phyloP scores from a whole-genome alignment of 2,113 vertebrate species.

The Alectura lathami region DNA sequence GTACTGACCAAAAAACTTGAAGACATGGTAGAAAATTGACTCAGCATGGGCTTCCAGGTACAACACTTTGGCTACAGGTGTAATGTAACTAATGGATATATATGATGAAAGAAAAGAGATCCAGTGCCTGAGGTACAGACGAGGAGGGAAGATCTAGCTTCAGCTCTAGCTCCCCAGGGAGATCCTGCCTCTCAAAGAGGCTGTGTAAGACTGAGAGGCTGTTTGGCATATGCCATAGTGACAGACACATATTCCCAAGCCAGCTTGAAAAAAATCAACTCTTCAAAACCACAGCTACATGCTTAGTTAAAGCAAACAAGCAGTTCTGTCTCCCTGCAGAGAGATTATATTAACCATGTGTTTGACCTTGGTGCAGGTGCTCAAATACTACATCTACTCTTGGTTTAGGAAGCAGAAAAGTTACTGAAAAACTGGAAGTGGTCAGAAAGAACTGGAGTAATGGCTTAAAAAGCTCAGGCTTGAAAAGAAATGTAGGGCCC shows the following conservation, averaged over 20 bases:
- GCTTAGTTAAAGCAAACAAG: not conserved
- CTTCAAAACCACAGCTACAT: not conserved
- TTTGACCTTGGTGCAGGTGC: not conserved
- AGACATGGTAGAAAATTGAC: not conserved
- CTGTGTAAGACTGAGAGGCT: not conserved
- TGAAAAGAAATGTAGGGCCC: not conserved
- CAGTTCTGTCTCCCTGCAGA: not conserved
- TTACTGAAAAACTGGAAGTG: not conserved
- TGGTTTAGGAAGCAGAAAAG: not conserved
- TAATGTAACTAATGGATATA: not conserved
- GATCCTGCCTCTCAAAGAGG: not conserved
- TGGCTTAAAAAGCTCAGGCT: not conserved
- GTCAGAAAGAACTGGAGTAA: not conserved
- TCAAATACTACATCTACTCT: not conserved
- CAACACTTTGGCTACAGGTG: not conserved
- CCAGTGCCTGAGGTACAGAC: not conserved
- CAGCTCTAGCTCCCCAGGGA: not conserved
- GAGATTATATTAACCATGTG: not conserved
- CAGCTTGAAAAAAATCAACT: not conserved
- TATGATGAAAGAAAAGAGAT: not conserved
- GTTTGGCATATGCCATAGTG: not conserved
- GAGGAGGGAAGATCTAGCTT: not conserved
- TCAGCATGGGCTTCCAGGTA: not conserved
- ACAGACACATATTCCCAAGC: not conserved
- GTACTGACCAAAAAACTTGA: not conserved